A percentile compares a stretch with the other conserved stretches of the same genome.
These are phyloP conservation scores for Bubo scandiacus DNA, from an alignment of 2,113 vertebrate genomes.

Conservation along the genomic window DNA sequence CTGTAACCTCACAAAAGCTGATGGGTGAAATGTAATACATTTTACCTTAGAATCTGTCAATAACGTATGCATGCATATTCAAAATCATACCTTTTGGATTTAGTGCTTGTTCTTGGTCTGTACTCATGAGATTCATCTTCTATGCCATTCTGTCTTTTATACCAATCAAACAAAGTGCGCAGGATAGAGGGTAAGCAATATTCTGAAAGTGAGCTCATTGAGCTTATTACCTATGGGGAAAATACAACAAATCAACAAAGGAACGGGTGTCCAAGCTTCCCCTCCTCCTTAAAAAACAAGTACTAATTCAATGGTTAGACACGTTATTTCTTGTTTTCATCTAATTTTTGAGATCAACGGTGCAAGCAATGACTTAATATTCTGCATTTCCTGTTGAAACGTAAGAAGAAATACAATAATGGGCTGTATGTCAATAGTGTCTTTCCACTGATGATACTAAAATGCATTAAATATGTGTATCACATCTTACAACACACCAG, in stretches of 20 bases:
- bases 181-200: constrained; percentile 97
- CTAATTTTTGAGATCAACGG: background rate
- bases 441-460: background rate
- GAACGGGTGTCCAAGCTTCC: background rate
- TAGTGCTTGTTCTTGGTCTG: constrained; percentile 94
- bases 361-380: background rate
- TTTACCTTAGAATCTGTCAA: background rate
- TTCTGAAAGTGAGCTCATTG: constrained; percentile 97
- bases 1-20: background rate
- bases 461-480: background rate
- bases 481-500: background rate
- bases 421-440: background rate
- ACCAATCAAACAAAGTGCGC: constrained; percentile 97
- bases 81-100: constrained; percentile 89
- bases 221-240: constrained; percentile 87
- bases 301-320: background rate
- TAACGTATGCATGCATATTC: background rate
- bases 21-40: background rate
- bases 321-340: background rate
- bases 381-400: background rate
- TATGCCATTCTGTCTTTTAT: constrained; percentile 96
- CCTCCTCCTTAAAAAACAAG: background rate
- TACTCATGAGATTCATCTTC: constrained; percentile 99
- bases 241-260: background rate
- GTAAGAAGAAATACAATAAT: background rate